Evolutionary conservation across 1,140 invertebrate genomes (phyloP).

Genomic region (Drosophila kohkoa): DNA sequence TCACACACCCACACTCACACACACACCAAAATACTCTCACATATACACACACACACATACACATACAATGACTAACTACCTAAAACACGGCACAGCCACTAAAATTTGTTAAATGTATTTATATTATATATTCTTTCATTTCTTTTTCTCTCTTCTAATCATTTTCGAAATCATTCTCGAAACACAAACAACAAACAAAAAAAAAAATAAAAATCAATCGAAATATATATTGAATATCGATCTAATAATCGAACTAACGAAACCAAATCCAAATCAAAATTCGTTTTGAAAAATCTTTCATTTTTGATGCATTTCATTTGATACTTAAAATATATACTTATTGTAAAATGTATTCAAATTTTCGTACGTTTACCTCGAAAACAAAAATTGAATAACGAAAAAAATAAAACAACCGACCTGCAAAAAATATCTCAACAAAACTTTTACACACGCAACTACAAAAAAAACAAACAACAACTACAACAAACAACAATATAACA

Average conservation of each 20-base stretch:
- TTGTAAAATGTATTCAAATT: conserved; percentile 20
- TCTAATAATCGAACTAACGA: conserved; percentile 1
- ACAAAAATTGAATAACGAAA: conserved; percentile 37
- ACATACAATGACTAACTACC: conserved; percentile 46
- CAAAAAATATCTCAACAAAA: conserved; percentile 45
- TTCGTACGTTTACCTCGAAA: no score
- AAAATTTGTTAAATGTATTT: conserved; percentile 84
- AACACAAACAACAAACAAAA: conserved; percentile 58
- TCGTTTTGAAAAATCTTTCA: conserved; percentile 64
- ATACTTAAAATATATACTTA: conserved; percentile 37
- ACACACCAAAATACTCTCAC: conserved; percentile 27
- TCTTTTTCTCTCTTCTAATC: conserved; percentile 84
- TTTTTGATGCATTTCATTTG: conserved; percentile 79
- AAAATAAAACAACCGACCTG: conserved; percentile 52
- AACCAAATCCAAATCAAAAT: conserved; percentile 31
- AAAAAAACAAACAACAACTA: conserved; percentile 68
- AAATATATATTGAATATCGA: conserved; percentile 17
- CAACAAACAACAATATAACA: conserved; percentile 54
- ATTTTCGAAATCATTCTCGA: conserved; percentile 82
- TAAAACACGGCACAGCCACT: conserved; percentile 56
- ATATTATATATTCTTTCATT: conserved; percentile 85
- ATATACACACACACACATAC: conserved; percentile 29
- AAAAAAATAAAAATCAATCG: conserved; percentile 18
- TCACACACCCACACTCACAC: conserved; percentile 49
- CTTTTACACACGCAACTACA: conserved; percentile 55